A percentile compares a stretch with the other conserved stretches of the same genome.
Conservation (phyloP, 2,797 vertebrate species). For the Rhincodon typus region DNA sequence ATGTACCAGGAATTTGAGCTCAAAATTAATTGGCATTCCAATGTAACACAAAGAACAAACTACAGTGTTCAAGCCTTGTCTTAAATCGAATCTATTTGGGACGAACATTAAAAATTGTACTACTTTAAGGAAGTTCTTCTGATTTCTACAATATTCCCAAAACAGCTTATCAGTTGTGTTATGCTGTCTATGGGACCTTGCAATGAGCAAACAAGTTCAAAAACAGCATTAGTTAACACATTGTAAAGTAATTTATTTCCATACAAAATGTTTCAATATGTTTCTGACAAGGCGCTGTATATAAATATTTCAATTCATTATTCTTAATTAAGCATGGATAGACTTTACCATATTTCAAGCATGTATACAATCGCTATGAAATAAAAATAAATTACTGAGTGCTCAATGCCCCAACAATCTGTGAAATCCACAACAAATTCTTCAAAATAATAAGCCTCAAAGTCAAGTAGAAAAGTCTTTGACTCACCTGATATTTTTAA, state of each 20-base stretch:
- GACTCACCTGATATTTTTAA: slow-evolving; percentile 7
- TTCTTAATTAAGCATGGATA: neutral
- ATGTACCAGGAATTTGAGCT: neutral
- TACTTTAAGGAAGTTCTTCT: neutral
- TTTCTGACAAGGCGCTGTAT: neutral
- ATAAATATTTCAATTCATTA: neutral
- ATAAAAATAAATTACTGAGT: neutral
- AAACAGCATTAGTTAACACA: neutral
- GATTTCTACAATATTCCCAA: neutral
- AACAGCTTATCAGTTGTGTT: neutral
- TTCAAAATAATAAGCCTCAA: neutral
- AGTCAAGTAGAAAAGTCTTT: neutral
- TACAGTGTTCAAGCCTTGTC: neutral
- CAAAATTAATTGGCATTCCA: neutral
- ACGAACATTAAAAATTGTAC: too few relatives aligned
- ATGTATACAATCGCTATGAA: neutral
- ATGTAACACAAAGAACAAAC: neutral
- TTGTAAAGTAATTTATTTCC: neutral
- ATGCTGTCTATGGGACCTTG: neutral
- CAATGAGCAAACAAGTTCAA: neutral
- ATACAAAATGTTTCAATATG: neutral
- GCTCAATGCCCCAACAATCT: neutral
- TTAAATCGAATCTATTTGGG: neutral
- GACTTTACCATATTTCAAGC: neutral
- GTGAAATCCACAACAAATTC: neutral